Base-by-base conservation (phyloP, 2,888 invertebrate genomes). In the Himalopsyche anomala region DNA sequence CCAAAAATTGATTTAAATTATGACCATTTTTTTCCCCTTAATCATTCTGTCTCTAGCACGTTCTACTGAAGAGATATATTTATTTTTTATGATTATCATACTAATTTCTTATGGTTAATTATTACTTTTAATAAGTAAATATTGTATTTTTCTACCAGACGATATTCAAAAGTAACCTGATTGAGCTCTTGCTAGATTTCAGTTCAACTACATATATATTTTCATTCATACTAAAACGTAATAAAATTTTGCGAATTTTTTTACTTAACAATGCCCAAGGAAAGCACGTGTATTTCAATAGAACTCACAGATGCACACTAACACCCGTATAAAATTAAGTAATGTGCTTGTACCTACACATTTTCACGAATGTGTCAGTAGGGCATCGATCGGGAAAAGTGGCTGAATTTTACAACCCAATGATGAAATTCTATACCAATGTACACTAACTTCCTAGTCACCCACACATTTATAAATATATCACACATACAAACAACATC, bases 311-410 rank as follows among this genome's bases (percentile, higher is more conserved):
- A 62, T 62, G 62, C 62, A 62, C n/a, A 62, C 62, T 62, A 19
- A 62, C 19, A 62, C 62, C 11, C 6, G n/a, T 19, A 62, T 0
- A 19, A n/a, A 62, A 62, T 62, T 11, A 19, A 9, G 62, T 62
- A 62, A n/a, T 56, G 45, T 51, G 45, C 12, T 56, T 56, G 19
- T n/a, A 62, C 62, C 19, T 19, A 62, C 28, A 62, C 62, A 28
- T 19, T 62, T 62, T 19, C 62, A 62, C 4, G n/a, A 51, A 19
- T 28, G 62, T 62, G 62, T 62, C 62, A 62, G 62, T 62, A 19
- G 62, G 62, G 62, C 62, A 62, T 62, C 62, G 62, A 62, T 62
- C 62, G 62, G 19, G 11, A 62, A 62, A 62, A 62, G 28, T 19
- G 62, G 51, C 62, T 28, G 19, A 62, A 19, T 62, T 62, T 62